Percentiles rank a stretch among this genome's conserved stretches.
Evolutionary conservation across 2,113 vertebrate species (phyloP).

Genomic region (Periophthalmodon schlosseri): DNA sequence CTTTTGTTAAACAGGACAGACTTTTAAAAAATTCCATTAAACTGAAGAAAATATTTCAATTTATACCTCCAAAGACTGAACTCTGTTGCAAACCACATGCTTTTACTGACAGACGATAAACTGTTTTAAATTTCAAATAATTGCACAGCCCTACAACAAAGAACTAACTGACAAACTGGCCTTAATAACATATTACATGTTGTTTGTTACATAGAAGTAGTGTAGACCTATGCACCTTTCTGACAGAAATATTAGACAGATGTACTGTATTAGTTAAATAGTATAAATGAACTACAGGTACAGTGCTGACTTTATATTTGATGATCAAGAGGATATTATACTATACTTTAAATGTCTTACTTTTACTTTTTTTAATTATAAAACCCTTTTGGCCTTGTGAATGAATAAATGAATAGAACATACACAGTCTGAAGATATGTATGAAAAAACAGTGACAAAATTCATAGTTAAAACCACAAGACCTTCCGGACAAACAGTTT

Average conservation of each 20-base stretch:
- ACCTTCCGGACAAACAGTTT: neutral
- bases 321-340: no score
- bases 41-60: neutral
- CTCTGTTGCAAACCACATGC: neutral
- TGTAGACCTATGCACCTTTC: no score
- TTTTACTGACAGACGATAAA: neutral
- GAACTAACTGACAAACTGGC: no score
- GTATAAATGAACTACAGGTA: no score
- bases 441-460: no score
- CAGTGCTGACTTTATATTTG: no score
- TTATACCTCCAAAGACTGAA: neutral
- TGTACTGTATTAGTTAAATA: no score
- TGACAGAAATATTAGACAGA: no score
- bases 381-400: neutral
- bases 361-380: neutral
- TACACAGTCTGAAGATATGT: no score
- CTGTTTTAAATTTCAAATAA: neutral
- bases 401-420: neutral
- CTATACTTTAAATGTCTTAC: neutral
- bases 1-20: neutral
- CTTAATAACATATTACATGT: no score
- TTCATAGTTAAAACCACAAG: neutral
- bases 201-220: no score
- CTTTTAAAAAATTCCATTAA: no score
- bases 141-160: neutral